These are phyloP conservation scores for Vulpes ferrilata DNA, from an alignment of 2,113 vertebrate species.

Conservation along the genomic window DNA sequence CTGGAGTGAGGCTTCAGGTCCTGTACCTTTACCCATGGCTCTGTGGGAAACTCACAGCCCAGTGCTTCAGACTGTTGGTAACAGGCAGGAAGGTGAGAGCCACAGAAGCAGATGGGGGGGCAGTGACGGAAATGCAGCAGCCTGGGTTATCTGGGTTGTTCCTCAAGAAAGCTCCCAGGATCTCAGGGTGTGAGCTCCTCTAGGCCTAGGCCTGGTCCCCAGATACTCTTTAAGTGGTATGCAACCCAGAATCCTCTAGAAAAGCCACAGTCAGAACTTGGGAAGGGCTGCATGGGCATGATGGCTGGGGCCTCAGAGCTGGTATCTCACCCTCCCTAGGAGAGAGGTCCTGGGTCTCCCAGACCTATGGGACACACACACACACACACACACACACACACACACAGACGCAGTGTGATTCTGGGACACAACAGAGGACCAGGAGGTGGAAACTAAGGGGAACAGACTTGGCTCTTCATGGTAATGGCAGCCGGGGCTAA, in stretches of 20 bases:
- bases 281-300: background rate
- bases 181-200: background rate
- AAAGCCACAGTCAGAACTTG: background rate
- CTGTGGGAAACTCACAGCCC: conserved; percentile 64
- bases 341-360: background rate
- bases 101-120: background rate
- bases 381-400: background rate
- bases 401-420: background rate
- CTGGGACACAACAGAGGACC: background rate
- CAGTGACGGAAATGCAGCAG: background rate
- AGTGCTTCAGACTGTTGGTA: background rate
- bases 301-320: background rate
- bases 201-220: background rate
- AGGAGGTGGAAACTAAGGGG: background rate
- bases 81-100: background rate
- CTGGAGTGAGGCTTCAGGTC: background rate
- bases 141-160: background rate
- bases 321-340: background rate
- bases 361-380: background rate
- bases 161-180: background rate
- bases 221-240: background rate
- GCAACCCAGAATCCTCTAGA: background rate
- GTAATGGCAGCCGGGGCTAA: background rate
- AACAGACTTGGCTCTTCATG: background rate
- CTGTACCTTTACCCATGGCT: background rate